Conservation (phyloP, 2,888 invertebrate genomes). For the Tetragnatha montana region DNA sequence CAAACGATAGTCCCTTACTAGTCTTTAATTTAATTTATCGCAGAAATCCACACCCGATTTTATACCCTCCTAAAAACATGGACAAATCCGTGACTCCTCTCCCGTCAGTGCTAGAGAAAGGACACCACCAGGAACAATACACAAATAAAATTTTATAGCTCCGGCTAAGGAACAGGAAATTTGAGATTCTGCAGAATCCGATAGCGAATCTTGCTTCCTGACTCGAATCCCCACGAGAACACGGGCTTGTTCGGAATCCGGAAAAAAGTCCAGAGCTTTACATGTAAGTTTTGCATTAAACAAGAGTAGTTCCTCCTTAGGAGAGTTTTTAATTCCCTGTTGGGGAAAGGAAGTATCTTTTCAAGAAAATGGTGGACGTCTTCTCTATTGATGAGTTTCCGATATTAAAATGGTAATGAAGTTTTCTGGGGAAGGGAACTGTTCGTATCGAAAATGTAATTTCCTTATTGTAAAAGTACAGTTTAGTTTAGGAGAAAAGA, state of each 20-base stretch:
- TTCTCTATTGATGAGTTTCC: neutral
- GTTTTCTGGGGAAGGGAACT: neutral
- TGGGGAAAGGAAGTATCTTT: neutral
- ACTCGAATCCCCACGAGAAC: neutral
- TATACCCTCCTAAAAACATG: neutral
- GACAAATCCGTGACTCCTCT: neutral
- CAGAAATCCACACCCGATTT: neutral
- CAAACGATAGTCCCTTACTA: neutral
- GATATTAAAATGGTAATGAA: constrained; percentile 1
- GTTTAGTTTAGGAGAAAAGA: neutral
- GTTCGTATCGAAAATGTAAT: neutral
- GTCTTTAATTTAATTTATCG: neutral
- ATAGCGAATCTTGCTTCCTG: neutral
- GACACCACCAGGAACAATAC: neutral
- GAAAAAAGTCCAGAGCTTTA: neutral
- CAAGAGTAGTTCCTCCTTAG: neutral
- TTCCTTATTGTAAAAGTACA: neutral
- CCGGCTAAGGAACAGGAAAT: neutral
- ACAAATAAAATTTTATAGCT: neutral
- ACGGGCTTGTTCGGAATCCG: neutral
- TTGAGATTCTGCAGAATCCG: neutral
- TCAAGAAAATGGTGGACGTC: neutral
- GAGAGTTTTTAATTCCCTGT: neutral
- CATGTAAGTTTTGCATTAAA: neutral
- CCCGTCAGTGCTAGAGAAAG: neutral